These are phyloP conservation scores for Neocrepidodera transversa DNA, from an alignment of 2,888 invertebrate species.

Conservation along the genomic window DNA sequence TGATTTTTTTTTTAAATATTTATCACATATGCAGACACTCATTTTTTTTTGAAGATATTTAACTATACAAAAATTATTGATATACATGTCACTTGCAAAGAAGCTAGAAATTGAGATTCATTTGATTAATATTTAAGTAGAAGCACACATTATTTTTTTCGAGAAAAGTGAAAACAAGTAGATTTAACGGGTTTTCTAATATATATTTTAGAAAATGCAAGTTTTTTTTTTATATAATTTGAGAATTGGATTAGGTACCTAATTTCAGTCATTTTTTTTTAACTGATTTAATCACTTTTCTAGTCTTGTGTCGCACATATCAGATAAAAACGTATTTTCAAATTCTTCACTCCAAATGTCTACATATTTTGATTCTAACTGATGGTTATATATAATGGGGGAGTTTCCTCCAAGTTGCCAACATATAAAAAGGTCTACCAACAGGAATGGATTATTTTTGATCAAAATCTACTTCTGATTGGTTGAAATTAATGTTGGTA, in stretches of 20 bases:
- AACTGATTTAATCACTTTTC: not conserved
- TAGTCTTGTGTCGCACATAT: constrained; percentile 3
- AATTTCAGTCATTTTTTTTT: constrained; percentile 5
- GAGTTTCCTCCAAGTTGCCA: too few relatives aligned
- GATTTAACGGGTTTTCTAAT: too few relatives aligned
- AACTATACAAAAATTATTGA: constrained; percentile 21
- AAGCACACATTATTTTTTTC: too few relatives aligned
- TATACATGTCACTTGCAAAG: constrained; percentile 15
- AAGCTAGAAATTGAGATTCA: constrained; percentile 14
- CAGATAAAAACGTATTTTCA: not conserved
- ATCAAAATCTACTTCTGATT: too few relatives aligned
- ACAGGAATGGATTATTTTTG: too few relatives aligned
- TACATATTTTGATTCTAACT: not conserved
- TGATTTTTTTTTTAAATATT: constrained; percentile 34
- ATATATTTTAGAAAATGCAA: too few relatives aligned
- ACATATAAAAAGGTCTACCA: too few relatives aligned
- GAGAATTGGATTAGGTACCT: not conserved
- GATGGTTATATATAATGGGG: too few relatives aligned
- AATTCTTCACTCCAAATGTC: not conserved
- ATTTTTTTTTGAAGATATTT: constrained; percentile 21
- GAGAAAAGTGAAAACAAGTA: too few relatives aligned
- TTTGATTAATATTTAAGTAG: constrained; percentile 6
- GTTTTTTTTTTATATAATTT: too few relatives aligned
- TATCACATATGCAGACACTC: constrained; percentile 40
- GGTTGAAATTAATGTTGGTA: too few relatives aligned